These are phyloP conservation scores for Callospermophilus lateralis DNA, from an alignment of 2,113 vertebrate genomes.

Conservation along the genomic window DNA sequence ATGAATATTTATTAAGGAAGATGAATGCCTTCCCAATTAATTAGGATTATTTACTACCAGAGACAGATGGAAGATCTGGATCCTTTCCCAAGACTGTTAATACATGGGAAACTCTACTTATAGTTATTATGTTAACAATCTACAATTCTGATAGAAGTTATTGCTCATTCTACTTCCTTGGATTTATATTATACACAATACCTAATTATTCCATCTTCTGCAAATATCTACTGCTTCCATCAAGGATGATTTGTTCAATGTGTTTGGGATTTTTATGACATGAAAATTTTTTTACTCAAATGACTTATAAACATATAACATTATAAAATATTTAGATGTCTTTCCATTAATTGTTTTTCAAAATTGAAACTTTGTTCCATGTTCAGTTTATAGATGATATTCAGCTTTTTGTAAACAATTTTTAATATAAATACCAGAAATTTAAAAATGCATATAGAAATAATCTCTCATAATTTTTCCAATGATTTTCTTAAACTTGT, in stretches of 20 bases:
- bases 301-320: background rate
- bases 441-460: background rate
- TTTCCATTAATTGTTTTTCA: constrained; percentile 18
- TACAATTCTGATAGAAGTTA: background rate
- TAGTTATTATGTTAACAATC: background rate
- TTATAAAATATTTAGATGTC: background rate
- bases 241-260: background rate
- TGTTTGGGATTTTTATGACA: background rate
- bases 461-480: background rate
- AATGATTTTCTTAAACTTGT: background rate
- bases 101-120: constrained; percentile 1
- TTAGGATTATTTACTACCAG: constrained; percentile 49
- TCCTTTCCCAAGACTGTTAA: background rate
- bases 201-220: background rate
- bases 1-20: background rate
- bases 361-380: constrained; percentile 8
- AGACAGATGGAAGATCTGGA: background rate
- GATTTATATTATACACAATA: background rate
- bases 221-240: background rate
- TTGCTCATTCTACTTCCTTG: background rate
- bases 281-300: background rate
- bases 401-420: constrained; percentile 42
- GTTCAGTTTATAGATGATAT: background rate
- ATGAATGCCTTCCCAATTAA: constrained; percentile 40
- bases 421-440: constrained; percentile 19